Percentiles rank a stretch among this genome's conserved stretches.
Conservation (phyloP, 1,140 invertebrate genomes). For the Cecropterus lyciades region DNA sequence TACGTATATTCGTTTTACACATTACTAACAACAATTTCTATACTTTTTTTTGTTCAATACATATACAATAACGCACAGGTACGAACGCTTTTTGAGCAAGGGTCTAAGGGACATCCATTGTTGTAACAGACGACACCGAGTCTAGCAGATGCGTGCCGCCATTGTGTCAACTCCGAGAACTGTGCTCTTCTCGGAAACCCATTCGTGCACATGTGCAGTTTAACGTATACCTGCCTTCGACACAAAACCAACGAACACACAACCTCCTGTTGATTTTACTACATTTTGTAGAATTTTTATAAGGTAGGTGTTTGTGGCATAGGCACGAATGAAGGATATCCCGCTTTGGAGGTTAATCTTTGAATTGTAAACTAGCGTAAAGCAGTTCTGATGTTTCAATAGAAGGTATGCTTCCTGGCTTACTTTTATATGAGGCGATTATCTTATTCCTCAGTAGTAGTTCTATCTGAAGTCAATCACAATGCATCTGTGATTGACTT, state of each 20-base stretch:
- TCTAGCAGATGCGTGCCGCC: slow-evolving; percentile 59
- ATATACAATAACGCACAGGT: slow-evolving; percentile 37
- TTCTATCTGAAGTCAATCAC: too few species aligned
- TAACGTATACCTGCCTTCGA: slow-evolving; percentile 52
- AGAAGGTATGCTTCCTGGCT: too few species aligned
- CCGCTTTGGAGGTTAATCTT: too few species aligned
- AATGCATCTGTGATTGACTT: too few species aligned
- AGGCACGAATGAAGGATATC: neutral
- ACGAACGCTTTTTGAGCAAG: slow-evolving; percentile 25
- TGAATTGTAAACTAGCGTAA: too few species aligned
- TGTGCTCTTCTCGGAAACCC: slow-evolving; percentile 49
- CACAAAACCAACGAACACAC: slow-evolving; percentile 20
- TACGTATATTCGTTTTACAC: neutral
- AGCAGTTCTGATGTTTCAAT: too few species aligned
- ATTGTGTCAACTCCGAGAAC: slow-evolving; percentile 49
- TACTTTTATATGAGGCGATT: too few species aligned
- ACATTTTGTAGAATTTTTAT: neutral
- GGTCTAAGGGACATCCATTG: slow-evolving; percentile 36
- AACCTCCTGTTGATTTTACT: slow-evolving; percentile 38
- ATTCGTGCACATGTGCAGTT: slow-evolving; percentile 53
- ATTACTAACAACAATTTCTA: neutral
- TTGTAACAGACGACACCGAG: slow-evolving; percentile 53
- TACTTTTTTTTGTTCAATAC: neutral
- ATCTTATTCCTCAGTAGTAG: too few species aligned
- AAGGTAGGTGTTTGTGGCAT: neutral